Evolutionary conservation across 2,888 invertebrate species (phyloP), one percentile per base, ranked within the genome.

Genomic region (Apamea anceps): DNA sequence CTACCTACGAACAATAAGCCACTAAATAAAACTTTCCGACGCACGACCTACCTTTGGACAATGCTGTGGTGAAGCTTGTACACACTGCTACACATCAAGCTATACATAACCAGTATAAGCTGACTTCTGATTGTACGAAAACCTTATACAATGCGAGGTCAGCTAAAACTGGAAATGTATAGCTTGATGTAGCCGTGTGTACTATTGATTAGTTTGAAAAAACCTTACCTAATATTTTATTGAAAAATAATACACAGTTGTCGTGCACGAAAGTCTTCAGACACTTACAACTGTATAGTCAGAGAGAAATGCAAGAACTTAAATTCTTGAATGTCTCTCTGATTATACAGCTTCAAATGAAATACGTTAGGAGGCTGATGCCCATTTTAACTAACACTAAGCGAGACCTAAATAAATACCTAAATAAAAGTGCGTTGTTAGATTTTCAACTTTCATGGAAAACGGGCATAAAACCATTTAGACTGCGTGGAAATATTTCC

Each of bases 1-100:
- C 21, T 45, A 57, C 57, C 6, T 51, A 32, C 10, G 18, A 54
- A 48, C 37, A 51, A 13, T 51, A 73, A 48, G 25, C 18, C 21
- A 48, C 21, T 25, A 37, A 73, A 82, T 54, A 81, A 32, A 67
- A 60, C n/a, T 67, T 80, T 67, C 13, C 32, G 32, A 51, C 42
- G 25, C n/a, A 63, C 25, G n/a, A 45, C 25, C 7, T 28, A 48
- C 25, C 10, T 3, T 48, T 66, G 48, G 13, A 42, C 4, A n/a
- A 18, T n/a, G n/a, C 21, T 37, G 13, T 28, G 42, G 12, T 42
- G n/a, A 60, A 42, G 6, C 37, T 32, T n/a, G n/a, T n/a, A n/a
- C n/a, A n/a, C n/a, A n/a, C n/a, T n/a, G n/a, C n/a, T n/a, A n/a
- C n/a, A n/a, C n/a, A n/a, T n/a, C n/a, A n/a, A n/a, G n/a, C n/a